Evolutionary conservation across 2,113 vertebrate genomes (phyloP), one percentile per base, ranked within the genome.

Genomic region (Halichoerus grypus): DNA sequence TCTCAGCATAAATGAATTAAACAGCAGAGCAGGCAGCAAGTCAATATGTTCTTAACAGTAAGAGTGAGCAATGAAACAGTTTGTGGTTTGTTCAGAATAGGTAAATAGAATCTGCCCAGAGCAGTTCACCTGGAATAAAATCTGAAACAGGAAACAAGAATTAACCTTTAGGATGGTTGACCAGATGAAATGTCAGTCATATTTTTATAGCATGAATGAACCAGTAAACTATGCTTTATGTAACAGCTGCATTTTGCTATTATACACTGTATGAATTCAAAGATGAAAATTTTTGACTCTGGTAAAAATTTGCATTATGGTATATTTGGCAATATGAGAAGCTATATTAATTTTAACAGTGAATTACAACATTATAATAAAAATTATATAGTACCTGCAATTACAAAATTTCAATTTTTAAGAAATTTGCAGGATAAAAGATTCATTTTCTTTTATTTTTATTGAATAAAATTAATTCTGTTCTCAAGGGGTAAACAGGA

Each of bases 1-100:
- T 98, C 98, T 98, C 97, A 96, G 98, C 98, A 99, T 98, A 99
- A 99, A 99, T 99, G 98, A 99, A 99, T 99, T 99, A 99, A 99
- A 99, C 98, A 99, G 98, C 98, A 98, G 98, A 98, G 97, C 98
- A 98, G 98, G 98, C 98, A 98, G 98, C 98, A 98, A 99, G 99
- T 99, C 99, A 98, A 98, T 99, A 98, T 98, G 98, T 98, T 98
- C 98, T 98, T 97, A 98, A 98, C 98, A 98, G 98, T 97, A 98
- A 98, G 98, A 98, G 97, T 97, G 98, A 98, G 98, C 98, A 98
- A 89, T 98, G 98, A 98, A 98, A 99, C 98, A 98, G 98, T 98
- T 98, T 98, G 98, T 94, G 97, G 94, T 98, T 98, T 97, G 98
- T 97, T 98, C 98, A 95, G 98, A 99, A 99, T 98, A 98, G 98